phyloP scores from a whole-genome alignment of 2,113 vertebrate species.

The Eupsittula cactorum region DNA sequence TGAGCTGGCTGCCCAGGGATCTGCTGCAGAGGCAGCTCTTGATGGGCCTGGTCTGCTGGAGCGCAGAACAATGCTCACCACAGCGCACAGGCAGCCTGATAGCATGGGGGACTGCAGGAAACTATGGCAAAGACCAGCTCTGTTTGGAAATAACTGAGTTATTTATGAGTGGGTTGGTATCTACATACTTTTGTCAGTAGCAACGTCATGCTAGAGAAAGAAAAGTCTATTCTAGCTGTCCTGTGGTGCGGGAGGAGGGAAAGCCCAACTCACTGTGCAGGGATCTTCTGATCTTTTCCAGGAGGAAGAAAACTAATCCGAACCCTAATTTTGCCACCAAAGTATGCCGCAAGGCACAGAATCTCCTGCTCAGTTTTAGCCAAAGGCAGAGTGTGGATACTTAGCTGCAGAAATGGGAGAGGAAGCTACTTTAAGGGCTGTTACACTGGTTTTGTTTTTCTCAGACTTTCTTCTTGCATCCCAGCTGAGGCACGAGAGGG shows the following conservation, averaged over 20 bases:
- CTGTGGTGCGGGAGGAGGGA: not conserved
- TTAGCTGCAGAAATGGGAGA: not conserved
- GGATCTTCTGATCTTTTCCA: not conserved
- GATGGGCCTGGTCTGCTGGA: not conserved
- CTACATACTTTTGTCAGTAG: not conserved
- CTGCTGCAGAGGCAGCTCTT: not conserved
- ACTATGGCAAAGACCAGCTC: not conserved
- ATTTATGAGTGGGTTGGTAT: not conserved
- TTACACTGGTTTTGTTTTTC: rapidly evolving
- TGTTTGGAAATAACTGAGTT: not conserved
- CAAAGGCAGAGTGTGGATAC: rapidly evolving
- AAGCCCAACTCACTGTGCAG: not conserved
- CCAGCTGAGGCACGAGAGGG: not conserved
- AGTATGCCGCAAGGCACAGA: not conserved
- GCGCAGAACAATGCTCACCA: rapidly evolving
- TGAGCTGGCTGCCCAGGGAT: not conserved
- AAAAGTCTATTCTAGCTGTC: not conserved
- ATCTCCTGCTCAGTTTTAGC: not conserved
- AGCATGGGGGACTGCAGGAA: not conserved
- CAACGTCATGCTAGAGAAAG: not conserved
- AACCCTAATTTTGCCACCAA: rapidly evolving
- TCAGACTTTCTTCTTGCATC: not conserved
- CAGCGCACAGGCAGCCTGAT: not conserved
- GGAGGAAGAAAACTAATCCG: not conserved
- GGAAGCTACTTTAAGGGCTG: not conserved